Base-by-base conservation (phyloP, 2,797 vertebrate genomes). In the Bovichtus variegatus region DNA sequence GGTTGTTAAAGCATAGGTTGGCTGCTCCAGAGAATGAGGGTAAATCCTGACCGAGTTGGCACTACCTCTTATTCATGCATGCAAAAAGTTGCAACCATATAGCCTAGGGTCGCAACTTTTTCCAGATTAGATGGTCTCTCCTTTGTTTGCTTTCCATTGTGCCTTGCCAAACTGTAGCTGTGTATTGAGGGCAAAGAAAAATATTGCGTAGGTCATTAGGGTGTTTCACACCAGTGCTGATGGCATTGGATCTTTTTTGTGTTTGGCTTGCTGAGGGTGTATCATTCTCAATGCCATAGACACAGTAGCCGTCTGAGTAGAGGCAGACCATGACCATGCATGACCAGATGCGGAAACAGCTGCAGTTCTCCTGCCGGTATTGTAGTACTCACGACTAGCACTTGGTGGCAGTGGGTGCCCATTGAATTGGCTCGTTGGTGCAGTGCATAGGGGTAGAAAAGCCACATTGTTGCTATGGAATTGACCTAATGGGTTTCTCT, bases 351-450 rank as follows among this genome's bases (percentile, higher is more conserved):
- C 4, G 18, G 58, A 55, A 71, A 71, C 69, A 64, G 67, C 65
- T 89, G 84, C 84, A 71, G 62, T 60, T 78, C 78, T 74, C 25
- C 63, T 76, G 71, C 36, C 65, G 36, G 40, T 25, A 19, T 19
- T 90, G 91, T 57, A 93, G 78, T 90, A 89, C 89, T 73, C 25
- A 83, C 67, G 82, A 73, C 69, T 25, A 54, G 60, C 95, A 94
- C 94, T 94, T 93, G 95, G 89, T 94, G 95, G 95, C 94, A 95
- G 89, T 94, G 89, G 82, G 81, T 78, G 83, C 86, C 89, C 87
- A 89, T 79, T 61, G 69, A 86, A 92, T 85, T 58, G 64, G 62
- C 74, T 67, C 31, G 9, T 55, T 62, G 64, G 68, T 71, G 82
- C 76, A 72, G 64, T 66, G 29, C 74, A 78, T 38, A 59, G 67